Base-by-base conservation (phyloP, 2,113 vertebrate species). In the Cervus canadensis region DNA sequence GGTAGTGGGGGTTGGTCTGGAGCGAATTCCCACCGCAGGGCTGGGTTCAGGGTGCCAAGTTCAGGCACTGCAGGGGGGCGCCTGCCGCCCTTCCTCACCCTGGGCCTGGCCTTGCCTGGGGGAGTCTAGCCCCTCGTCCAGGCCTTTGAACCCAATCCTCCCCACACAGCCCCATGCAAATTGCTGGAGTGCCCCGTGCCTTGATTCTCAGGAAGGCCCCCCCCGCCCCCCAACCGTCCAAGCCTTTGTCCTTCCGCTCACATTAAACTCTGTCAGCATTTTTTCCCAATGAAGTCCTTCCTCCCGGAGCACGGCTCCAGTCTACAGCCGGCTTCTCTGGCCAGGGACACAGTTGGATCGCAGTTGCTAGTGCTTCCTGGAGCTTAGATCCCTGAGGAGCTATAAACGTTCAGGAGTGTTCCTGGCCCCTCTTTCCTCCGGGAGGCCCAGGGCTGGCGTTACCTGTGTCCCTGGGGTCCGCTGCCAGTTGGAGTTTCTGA, bases 401-500 rank as follows among this genome's bases (percentile, higher is more conserved):
- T 98, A 96, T 96, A 97, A 98, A 97, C 83, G 96, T 93, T 84
- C 98, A 98, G 96, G 91, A 83, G 85, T 96, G 76, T 97, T 97
- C 86, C 33, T 98, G 94, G 62, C 89, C 79, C 94, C 87, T 89
- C 79, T 56, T 56, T 33, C 52, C 81, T 83, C 81, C 52, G 33
- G 52, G 94, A 97, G 89, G 26, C 79, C 97, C 60, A 56, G 87
- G 0, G 96, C 79, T 95, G 96, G n/a, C 82, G 56, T 94, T 92
- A 96, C 97, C 95, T 96, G 28, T 86, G 88, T 97, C 94, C 71
- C 97, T 86, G 40, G 71, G 96, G 98, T 96, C 92, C 89, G 97
- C 98, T 98, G 92, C 60, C 96, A 89, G 97, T 97, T 98, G 97
- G 97, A 78, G 97, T 99, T 98, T 99, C 98, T 98, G 43, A 98